These are phyloP conservation scores for Dilophus febrilis DNA, from an alignment of 2,888 invertebrate genomes.

Conservation along the genomic window DNA sequence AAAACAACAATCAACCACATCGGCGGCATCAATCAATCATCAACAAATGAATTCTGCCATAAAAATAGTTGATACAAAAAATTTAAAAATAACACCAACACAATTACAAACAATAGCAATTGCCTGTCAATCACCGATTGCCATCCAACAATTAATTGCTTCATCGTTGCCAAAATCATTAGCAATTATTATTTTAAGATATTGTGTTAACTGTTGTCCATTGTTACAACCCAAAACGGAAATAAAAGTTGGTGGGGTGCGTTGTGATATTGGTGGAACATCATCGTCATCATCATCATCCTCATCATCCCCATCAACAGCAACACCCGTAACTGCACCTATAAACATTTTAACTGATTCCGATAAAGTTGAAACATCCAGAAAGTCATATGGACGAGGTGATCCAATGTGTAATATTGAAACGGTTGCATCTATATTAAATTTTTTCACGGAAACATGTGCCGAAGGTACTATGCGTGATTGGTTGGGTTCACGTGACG, in stretches of 20 bases:
- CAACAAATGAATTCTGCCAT: constrained; percentile 25
- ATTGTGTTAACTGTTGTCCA: constrained; percentile 17
- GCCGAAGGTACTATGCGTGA: constrained; percentile 67
- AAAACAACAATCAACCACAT: constrained; percentile 34
- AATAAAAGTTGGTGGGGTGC: not conserved
- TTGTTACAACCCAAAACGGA: constrained; percentile 14
- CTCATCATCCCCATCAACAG: constrained; percentile 6
- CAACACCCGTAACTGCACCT: constrained; percentile 8
- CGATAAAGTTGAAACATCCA: constrained; percentile 30
- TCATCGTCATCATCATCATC: constrained; percentile 12
- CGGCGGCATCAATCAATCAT: constrained; percentile 38
- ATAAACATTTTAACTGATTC: constrained; percentile 28
- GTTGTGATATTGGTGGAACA: not conserved
- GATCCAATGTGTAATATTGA: constrained; percentile 37
- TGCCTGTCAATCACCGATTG: constrained; percentile 64
- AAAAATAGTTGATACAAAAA: constrained; percentile 37
- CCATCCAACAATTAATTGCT: constrained; percentile 56
- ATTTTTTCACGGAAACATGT: constrained; percentile 67
- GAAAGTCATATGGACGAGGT: no score
- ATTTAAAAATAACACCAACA: constrained; percentile 39
- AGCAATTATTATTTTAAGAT: constrained; percentile 40
- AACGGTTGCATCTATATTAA: constrained; percentile 48
- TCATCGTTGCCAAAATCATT: constrained; percentile 52
- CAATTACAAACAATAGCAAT: constrained; percentile 61
- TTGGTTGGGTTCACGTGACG: constrained; percentile 69